Base-by-base conservation (phyloP, 1,140 invertebrate genomes). In the Yoshiicerus persimilis region DNA sequence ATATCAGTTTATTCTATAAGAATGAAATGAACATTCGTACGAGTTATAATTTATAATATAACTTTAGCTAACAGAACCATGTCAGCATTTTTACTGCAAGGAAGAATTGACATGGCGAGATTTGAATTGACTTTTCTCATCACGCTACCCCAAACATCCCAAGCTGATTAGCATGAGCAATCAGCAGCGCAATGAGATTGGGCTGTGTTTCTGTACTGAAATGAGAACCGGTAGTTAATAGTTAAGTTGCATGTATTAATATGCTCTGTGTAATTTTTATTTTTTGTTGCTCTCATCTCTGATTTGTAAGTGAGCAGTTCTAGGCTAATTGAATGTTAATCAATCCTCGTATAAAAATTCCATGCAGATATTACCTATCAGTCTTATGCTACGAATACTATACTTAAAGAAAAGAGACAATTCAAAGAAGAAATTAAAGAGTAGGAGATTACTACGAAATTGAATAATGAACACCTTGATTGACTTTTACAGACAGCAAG, bases 261-360 rank as follows among this genome's bases (percentile, higher is more conserved):
- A n/a, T 56, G n/a, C 16, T n/a, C n/a, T 16, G 20, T n/a, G 47
- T 56, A 56, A 56, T 56, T 56, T 56, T n/a, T n/a, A n/a, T 80
- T 80, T 80, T 80, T 80, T 80, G 75, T 80, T 80, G 75, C 20
- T 80, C 34, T 80, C 75, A 70, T 70, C 34, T 80, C 32, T 80
- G 75, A 80, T 80, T 80, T 80, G 75, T 80, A 80, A 80, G 75
- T 36, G 75, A 80, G 75, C 75, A 80, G 75, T 80, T 80, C 30
- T 80, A 80, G 75, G 75, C 75, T 80, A 80, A 80, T 80, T 80
- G 75, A 80, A 80, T 80, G 75, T 80, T 80, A 80, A 80, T 80
- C 75, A 80, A 34, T 80, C 38, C 30, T 36, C 13, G 13, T 80
- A 80, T 80, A 80, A 80, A 80, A 80, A 80, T 80, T 6, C 70